Evolutionary conservation across 2,113 vertebrate genomes (phyloP).

Genomic region (Pangasianodon gigas): DNA sequence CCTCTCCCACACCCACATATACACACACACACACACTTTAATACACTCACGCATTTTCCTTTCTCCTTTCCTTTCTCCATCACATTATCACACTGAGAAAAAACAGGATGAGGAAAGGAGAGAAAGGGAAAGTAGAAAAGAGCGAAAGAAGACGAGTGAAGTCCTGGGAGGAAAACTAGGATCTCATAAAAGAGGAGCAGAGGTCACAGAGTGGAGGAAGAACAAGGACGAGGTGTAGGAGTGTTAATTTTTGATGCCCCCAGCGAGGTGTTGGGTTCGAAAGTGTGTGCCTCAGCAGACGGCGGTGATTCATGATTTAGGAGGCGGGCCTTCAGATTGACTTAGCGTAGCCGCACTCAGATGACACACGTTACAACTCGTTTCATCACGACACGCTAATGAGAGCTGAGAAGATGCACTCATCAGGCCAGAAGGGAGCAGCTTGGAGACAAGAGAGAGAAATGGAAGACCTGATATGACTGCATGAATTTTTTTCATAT

Average conservation of each 20-base stretch:
- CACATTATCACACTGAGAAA: not conserved
- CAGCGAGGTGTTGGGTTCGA: slow-evolving; percentile 49
- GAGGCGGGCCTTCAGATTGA: slow-evolving; percentile 69
- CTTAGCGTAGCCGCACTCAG: slow-evolving; percentile 63
- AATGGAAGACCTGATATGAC: slow-evolving; percentile 28
- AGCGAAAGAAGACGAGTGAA: not conserved
- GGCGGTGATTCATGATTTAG: slow-evolving; percentile 78
- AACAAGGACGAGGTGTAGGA: slow-evolving; percentile 57
- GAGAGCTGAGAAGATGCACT: slow-evolving; percentile 67
- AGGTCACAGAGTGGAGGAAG: slow-evolving; percentile 28
- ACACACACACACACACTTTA: not conserved
- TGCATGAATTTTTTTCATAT: slow-evolving; percentile 1
- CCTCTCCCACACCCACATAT: not conserved
- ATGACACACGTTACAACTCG: slow-evolving; percentile 75
- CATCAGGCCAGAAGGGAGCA: slow-evolving; percentile 27
- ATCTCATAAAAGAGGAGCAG: slow-evolving; percentile 12
- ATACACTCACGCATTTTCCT: not conserved
- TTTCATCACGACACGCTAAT: slow-evolving; percentile 79
- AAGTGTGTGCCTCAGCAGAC: slow-evolving; percentile 50
- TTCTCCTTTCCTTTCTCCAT: not conserved
- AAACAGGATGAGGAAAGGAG: not conserved
- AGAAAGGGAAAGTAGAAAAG: not conserved
- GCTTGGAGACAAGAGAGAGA: not conserved
- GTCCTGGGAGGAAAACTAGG: slow-evolving; percentile 28
- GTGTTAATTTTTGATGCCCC: slow-evolving; percentile 78